Base-by-base conservation (phyloP, 2,113 vertebrate species). In the Procavia capensis region DNA sequence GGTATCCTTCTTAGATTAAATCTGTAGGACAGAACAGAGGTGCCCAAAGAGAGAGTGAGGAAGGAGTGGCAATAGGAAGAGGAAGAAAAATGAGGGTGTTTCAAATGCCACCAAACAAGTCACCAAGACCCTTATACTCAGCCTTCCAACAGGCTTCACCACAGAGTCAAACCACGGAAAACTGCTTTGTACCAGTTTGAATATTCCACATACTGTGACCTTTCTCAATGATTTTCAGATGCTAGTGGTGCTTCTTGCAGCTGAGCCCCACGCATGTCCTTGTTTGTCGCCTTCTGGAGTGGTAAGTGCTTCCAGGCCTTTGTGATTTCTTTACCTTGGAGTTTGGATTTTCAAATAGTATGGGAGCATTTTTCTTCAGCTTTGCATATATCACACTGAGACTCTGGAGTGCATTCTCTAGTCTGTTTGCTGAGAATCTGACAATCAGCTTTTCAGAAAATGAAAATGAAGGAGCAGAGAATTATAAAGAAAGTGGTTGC, bases 391-490 rank as follows among this genome's bases (percentile, higher is more conserved):
- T 34, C 13, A 76, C 1, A 4, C 7, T 0, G 5, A 80, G 81
- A 63, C 0, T 0, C 0, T 43, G n/a, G 43, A 34, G n/a, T 66
- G 43, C 45, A 25, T 82, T 34, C 39, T 11, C 88, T 27, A 76
- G 54, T 75, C 57, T 87, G 4, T 64, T 93, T 76, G 34, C 4
- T 24, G n/a, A 64, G 29, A 68, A 76, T 16, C 66, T 43, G 34
- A 92, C 17, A 76, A 63, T 43, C 83, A 85, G 27, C 5, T 85
- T 92, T 87, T 43, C 20, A 85, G 91, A 86, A 88, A 85, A 90
- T n/a, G 14, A 27, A 59, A 66, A 66, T 36, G 25, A 64, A 79
- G 54, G 34, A 45, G 20, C 8, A 31, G 7, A 43, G 61, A 54
- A n/a, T 24, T 16, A 13, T 10, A n/a, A 66, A n/a, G 43, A 4